Evolutionary conservation across 1,140 invertebrate species (phyloP), one percentile per base, ranked within the genome.

Genomic region (Gonioctena quinquepunctata): DNA sequence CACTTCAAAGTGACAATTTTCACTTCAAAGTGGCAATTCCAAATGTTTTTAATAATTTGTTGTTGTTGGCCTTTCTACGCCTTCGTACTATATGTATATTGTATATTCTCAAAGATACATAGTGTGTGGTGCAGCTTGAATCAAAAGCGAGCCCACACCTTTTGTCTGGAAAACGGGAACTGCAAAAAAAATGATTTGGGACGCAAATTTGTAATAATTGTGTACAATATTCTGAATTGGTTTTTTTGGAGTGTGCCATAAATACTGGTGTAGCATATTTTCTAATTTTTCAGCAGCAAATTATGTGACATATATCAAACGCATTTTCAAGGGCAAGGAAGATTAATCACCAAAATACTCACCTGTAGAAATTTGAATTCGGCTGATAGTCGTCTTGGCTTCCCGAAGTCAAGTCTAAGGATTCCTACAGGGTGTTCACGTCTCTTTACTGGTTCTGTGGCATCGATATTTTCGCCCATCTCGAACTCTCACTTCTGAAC

Each of bases 321-420:
- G n/a, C n/a, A n/a, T n/a, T n/a, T n/a, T n/a, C n/a, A n/a, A n/a
- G n/a, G n/a, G n/a, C n/a, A n/a, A n/a, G n/a, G n/a, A n/a, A n/a
- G n/a, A n/a, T n/a, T n/a, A n/a, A 42, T 7, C n/a, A 60, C 52
- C 52, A 26, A n/a, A 8, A n/a, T 70, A 70, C 69, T 63, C 57
- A 75, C 73, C 63, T 74, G 70, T 23, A 48, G 63, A 42, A 72
- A 70, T 70, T 75, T 77, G 50, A 75, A 76, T 48, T 77, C 76
- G 19, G 66, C 54, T 33, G 76, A 69, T 50, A 68, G 60, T 18
- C 71, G 16, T 23, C 64, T 68, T 18, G 68, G 62, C 68, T 71
- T 76, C 21, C 67, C 66, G 11, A 67, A 68, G 26, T 77, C 74
- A 18, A 76, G 42, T 33, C 76, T 57, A 25, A 77, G 67, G 4